Evolutionary conservation across 2,888 invertebrate species (phyloP).

Genomic region (Limnephilus rhombicus): DNA sequence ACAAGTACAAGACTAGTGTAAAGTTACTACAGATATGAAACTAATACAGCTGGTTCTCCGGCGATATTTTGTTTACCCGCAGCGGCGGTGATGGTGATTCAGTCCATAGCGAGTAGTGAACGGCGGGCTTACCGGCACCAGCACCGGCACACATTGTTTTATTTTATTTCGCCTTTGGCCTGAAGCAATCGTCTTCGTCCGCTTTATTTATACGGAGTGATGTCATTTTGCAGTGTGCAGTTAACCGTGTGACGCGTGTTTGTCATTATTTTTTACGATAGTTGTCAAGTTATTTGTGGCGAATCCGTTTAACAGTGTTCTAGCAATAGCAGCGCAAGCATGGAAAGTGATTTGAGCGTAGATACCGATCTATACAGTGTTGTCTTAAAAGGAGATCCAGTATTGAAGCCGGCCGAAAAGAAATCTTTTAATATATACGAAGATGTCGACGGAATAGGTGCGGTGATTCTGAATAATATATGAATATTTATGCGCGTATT

Average conservation of each 20-base stretch:
- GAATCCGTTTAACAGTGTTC: neutral
- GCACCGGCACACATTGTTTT: conserved; percentile 51
- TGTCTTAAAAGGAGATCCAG: conserved; percentile 72
- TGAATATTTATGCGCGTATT: neutral
- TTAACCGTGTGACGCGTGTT: conserved; percentile 59
- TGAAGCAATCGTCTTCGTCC: conserved; percentile 46
- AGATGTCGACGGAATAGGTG: conserved; percentile 75
- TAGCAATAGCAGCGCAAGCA: conserved; percentile 17
- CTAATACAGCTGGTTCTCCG: conserved; percentile 24
- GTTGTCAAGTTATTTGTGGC: conserved; percentile 30
- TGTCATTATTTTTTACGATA: conserved; percentile 35
- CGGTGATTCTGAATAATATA: conserved; percentile 5
- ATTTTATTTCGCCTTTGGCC: conserved; percentile 48
- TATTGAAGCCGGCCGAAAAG: conserved; percentile 69
- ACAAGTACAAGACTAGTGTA: conserved; percentile 25
- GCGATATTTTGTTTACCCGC: conserved; percentile 39
- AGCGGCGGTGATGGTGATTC: neutral
- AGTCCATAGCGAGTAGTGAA: conserved; percentile 5
- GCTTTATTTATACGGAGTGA: conserved; percentile 64
- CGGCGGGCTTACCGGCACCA: conserved; percentile 24
- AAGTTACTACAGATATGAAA: conserved; percentile 44
- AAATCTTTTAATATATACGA: conserved; percentile 73
- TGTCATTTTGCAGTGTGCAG: conserved; percentile 64
- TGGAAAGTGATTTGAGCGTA: conserved; percentile 68
- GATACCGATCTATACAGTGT: conserved; percentile 76